Percentiles rank a stretch among this genome's conserved stretches.
Evolutionary conservation across 2,797 vertebrate genomes (phyloP).

Genomic region (Columba guinea): DNA sequence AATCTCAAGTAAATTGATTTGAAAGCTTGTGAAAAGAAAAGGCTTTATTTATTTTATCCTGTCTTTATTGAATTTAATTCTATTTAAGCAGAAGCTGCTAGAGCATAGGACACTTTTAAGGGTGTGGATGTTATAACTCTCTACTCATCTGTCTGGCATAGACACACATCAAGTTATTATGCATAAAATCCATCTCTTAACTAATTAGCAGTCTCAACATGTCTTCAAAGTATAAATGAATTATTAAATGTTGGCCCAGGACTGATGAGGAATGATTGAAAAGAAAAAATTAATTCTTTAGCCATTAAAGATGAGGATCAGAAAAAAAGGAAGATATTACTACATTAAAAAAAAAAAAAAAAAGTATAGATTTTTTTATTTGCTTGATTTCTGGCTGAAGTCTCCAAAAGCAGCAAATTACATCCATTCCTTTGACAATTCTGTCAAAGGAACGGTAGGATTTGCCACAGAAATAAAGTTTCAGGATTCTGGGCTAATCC

Average conservation of each 20-base stretch:
- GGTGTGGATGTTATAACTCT: not conserved
- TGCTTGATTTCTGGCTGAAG: not conserved
- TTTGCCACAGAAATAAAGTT: not conserved
- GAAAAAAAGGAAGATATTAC: not conserved
- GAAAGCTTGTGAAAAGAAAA: not conserved
- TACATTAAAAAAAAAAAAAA: not conserved
- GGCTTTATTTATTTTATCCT: not conserved
- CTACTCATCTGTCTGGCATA: not conserved
- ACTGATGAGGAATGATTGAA: conserved; percentile 3
- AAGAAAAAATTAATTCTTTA: not conserved
- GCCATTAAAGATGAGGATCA: not conserved
- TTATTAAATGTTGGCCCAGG: conserved; percentile 31
- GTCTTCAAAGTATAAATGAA: conserved; percentile 36
- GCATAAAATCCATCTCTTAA: not conserved
- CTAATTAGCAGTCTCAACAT: conserved; percentile 36
- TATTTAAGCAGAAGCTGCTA: not conserved
- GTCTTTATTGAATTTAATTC: not conserved
- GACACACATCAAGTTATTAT: not conserved
- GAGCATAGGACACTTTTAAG: not conserved
- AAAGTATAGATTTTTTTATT: not conserved
- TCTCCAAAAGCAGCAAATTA: not conserved
- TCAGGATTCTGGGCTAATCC: not conserved
- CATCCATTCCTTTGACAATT: not conserved
- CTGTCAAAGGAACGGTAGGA: not conserved
- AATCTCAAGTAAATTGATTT: not conserved